A percentile compares a stretch with the other conserved stretches of the same genome.
These are phyloP conservation scores for Odontomyia ornata DNA, from an alignment of 2,888 invertebrate genomes.

Conservation along the genomic window DNA sequence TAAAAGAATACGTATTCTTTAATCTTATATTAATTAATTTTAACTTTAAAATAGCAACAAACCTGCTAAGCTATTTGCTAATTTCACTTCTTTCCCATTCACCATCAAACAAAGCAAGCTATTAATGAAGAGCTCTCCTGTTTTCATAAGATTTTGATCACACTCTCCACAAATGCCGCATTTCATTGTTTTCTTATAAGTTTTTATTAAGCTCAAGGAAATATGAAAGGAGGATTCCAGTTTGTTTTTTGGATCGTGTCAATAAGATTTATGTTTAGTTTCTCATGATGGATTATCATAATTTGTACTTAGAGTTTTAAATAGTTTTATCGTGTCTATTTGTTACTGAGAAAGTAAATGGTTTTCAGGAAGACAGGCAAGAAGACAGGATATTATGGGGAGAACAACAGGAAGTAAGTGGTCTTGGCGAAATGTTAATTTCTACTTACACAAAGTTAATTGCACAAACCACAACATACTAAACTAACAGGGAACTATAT, in stretches of 20 bases:
- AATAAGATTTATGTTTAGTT: neutral
- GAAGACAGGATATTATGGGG: neutral
- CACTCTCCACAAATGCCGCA: neutral
- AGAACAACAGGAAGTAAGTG: neutral
- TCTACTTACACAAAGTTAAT: conserved; percentile 21
- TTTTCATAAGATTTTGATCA: neutral
- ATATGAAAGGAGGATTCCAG: neutral
- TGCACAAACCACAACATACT: conserved; percentile 49
- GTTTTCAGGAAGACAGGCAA: neutral
- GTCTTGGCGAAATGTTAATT: too few species aligned
- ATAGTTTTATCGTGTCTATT: neutral
- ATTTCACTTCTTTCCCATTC: conserved; percentile 50
- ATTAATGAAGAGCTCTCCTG: conserved; percentile 32
- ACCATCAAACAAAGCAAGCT: conserved; percentile 52
- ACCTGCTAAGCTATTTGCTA: conserved; percentile 46
- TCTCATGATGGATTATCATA: neutral
- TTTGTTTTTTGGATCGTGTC: neutral
- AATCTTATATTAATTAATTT: too few species aligned
- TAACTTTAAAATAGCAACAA: conserved; percentile 32
- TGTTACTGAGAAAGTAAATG: neutral
- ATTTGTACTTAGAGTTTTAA: neutral
- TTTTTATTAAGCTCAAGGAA: neutral
- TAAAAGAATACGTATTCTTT: too few species aligned
- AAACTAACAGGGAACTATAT: conserved; percentile 45
- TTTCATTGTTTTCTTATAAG: neutral